phyloP scores from a whole-genome alignment of 1,140 invertebrate species.

The Drosophila serrata region DNA sequence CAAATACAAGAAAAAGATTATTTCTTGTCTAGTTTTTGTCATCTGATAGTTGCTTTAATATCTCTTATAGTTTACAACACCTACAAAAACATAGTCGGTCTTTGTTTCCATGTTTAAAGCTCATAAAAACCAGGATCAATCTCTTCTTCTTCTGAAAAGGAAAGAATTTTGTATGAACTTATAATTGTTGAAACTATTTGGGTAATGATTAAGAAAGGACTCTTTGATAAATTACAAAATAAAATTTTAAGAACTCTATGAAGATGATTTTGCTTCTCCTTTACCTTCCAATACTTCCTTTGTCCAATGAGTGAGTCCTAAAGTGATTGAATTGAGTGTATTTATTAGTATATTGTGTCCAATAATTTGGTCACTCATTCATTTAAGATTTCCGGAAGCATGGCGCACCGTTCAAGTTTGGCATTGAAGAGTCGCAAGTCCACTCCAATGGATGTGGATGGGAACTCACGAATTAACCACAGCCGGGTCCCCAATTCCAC shows the following conservation, averaged over 20 bases:
- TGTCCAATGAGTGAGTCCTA: neutral
- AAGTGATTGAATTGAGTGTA: constrained; percentile 18
- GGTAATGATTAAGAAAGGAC: too few species aligned
- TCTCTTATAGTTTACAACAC: neutral
- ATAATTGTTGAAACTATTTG: too few species aligned
- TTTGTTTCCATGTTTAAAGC: too few species aligned
- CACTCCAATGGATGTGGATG: constrained; percentile 16
- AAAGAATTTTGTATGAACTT: too few species aligned
- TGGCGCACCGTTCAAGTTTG: neutral
- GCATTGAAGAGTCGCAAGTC: constrained; percentile 19
- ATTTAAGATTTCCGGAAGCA: neutral
- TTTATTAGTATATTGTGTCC: neutral
- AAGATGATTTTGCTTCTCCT: neutral
- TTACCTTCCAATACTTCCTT: too few species aligned
- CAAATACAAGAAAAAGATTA: too few species aligned
- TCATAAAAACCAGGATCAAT: too few species aligned
- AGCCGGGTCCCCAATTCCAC: neutral
- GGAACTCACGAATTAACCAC: constrained; percentile 38
- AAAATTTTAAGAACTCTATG: neutral
- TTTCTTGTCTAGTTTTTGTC: neutral
- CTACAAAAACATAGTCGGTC: too few species aligned
- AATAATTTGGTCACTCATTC: constrained; percentile 14
- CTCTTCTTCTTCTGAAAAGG: too few species aligned
- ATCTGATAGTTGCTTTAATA: neutral
- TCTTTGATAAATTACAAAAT: neutral